Evolutionary conservation across 2,113 vertebrate species (phyloP), one percentile per base, ranked within the genome.

Genomic region (Prunella fulvescens): DNA sequence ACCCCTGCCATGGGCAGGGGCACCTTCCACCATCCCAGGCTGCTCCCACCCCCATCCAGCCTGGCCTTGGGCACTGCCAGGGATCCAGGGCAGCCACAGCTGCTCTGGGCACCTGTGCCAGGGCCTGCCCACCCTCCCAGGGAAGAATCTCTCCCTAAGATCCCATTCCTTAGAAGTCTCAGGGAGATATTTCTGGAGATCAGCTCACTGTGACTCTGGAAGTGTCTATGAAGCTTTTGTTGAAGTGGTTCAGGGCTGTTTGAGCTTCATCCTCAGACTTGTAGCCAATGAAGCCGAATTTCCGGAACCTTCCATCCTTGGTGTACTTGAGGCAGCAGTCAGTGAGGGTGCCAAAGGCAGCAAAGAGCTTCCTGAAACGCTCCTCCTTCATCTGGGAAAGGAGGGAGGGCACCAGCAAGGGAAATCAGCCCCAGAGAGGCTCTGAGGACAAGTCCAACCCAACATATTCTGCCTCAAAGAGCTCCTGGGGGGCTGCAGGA

Each of bases 221-320:
- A 0, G 98, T 99, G 97, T 99, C 99, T 22, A 99, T 97, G 92
- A 99, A 99, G 90, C 98, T 99, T 88, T 88, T 99, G 97, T 99
- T 97, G 94, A 99, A 99, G 48, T 99, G 99, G 62, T 92, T 97
- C 95, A 99, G 94, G 0, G 99, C 99, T 0, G 37, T 57, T 5
- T 96, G 97, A 26, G 99, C 99, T 19, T 99, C 99, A 2, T 98
- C 98, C 80, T 99, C 99, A 0, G 97, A 96, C 90, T 93, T 99
- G 96, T 99, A 99, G n/a, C 99, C 99, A 11, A 99, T 99, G 69
- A 99, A 99, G 48, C 99, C 99, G 11, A 99, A 99, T 65, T 99
- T 99, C 11, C 99, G 97, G 94, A 99, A 99, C 87, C 98, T 99
- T 16, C 99, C 99, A 0, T 99, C 98, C 90, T 99, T 99, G 57